Base-by-base conservation (phyloP, 2,113 vertebrate species). In the Periophthalmus modestus region DNA sequence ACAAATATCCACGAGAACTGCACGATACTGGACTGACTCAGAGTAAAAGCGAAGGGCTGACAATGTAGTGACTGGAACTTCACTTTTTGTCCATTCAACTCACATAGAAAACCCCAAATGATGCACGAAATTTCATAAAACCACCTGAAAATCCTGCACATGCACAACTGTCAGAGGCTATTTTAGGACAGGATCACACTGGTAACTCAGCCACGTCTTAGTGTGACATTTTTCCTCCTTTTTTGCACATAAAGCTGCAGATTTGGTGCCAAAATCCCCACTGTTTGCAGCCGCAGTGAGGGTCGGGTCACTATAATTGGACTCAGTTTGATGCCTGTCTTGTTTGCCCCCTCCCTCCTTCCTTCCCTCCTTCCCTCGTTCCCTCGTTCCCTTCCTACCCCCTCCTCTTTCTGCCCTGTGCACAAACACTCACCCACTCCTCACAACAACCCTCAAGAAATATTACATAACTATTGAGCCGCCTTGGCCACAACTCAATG, bases 391-490 rank as follows among this genome's bases (percentile, higher is more conserved):
- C 55, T 21, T n/a, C n/a, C 57, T 23, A 11, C 7, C 33, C 28
- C 33, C 18, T 18, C 33, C 16, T 7, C 28, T 14, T 19, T 10
- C 1, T 3, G 15, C 59, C 5, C 59, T 9, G 2, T 21, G 18
- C 24, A 34, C 33, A 19, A 7, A 36, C 61, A n/a, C 33, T 36
- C 33, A 19, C 13, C 23, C 58, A 28, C 57, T 24, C 57, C 21
- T 14, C 23, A 24, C 58, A 54, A 54, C 7, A 65, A 39, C 16
- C 61, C 61, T 65, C 33, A 70, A 77, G 71, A 69, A 83, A 68
- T 68, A 79, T 86, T 84, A 77, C 73, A 84, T 82, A 84, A 85
- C 77, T 76, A 75, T 73, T 75, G 83, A 84, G 68, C 79, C 62
- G 67, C 21, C 74, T 77, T 82, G 74, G 72, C 74, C 82, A 79